These are phyloP conservation scores for Conops quadrifasciatus DNA, from an alignment of 2,888 invertebrate species.

Conservation along the genomic window DNA sequence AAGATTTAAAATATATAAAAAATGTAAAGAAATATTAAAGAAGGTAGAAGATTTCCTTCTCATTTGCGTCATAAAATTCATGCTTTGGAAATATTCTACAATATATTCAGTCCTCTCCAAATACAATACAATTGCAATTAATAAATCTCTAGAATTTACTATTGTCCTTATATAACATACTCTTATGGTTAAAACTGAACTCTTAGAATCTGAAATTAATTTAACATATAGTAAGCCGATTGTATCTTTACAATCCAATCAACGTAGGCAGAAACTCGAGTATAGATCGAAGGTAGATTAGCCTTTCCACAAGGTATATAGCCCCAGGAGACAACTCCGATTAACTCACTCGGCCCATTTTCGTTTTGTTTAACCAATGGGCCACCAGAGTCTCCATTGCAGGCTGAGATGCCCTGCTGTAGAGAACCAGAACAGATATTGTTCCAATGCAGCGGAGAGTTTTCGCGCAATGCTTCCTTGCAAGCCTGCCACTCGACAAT, in stretches of 20 bases:
- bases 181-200: too few species aligned
- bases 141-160: too few species aligned
- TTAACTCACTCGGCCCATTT: conserved; percentile 49
- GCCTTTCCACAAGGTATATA: conserved; percentile 63
- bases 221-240: conserved; percentile 50
- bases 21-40: too few species aligned
- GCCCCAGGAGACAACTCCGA: conserved; percentile 68
- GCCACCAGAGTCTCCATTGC: conserved; percentile 49
- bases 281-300: conserved; percentile 65
- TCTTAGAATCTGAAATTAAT: conserved; percentile 46
- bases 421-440: conserved; percentile 55
- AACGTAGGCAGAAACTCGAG: conserved; percentile 62
- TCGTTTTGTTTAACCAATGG: conserved; percentile 54
- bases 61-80: too few species aligned
- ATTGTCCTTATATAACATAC: too few species aligned
- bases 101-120: too few species aligned
- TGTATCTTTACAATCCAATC: conserved; percentile 59
- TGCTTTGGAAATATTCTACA: too few species aligned
- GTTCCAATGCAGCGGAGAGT: conserved; percentile 43
- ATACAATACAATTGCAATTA: too few species aligned
- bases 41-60: too few species aligned
- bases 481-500: conserved; percentile 50
- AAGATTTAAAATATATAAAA: too few species aligned
- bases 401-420: conserved; percentile 55
- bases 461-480: conserved; percentile 45